A percentile compares a stretch with the other conserved stretches of the same genome.
phyloP scores from a whole-genome alignment of 2,113 vertebrate genomes.

The Pollimyrus isidori region DNA sequence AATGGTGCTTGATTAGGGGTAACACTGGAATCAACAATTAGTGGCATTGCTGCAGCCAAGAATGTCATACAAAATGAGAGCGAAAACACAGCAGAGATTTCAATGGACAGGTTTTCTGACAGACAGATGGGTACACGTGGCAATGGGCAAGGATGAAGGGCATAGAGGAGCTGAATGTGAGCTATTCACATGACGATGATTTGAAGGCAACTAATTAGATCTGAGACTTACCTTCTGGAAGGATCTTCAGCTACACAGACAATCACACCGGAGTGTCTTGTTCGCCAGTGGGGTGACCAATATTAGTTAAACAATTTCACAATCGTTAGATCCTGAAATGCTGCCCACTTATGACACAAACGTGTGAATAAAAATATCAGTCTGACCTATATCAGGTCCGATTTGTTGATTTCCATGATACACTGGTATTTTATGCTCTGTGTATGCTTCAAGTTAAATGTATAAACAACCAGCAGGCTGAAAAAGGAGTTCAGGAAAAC shows the following conservation, averaged over 20 bases:
- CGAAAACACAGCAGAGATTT: constrained; percentile 21
- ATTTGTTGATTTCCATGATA: background rate
- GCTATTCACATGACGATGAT: constrained; percentile 10
- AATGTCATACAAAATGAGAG: background rate
- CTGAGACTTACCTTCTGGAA: constrained; percentile 20
- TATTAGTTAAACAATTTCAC: constrained; percentile 30
- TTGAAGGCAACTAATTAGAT: constrained; percentile 22
- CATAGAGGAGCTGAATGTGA: constrained; percentile 16
- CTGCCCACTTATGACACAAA: background rate
- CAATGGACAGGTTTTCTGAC: constrained; percentile 7
- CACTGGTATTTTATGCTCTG: background rate
- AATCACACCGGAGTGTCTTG: constrained; percentile 31
- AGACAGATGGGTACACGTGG: constrained; percentile 24
- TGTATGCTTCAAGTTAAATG: background rate
- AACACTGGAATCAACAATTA: background rate
- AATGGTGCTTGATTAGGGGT: background rate
- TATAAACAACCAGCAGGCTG: background rate
- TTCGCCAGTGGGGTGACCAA: constrained; percentile 15
- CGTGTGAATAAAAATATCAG: background rate
- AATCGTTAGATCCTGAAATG: background rate
- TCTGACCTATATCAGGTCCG: background rate
- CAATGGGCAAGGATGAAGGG: constrained; percentile 20
- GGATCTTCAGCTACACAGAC: constrained; percentile 30
- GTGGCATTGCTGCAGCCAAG: constrained; percentile 4
- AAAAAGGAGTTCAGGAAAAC: background rate